Evolutionary conservation across 2,113 vertebrate genomes (phyloP).

Genomic region (Colistium nudipinnis): DNA sequence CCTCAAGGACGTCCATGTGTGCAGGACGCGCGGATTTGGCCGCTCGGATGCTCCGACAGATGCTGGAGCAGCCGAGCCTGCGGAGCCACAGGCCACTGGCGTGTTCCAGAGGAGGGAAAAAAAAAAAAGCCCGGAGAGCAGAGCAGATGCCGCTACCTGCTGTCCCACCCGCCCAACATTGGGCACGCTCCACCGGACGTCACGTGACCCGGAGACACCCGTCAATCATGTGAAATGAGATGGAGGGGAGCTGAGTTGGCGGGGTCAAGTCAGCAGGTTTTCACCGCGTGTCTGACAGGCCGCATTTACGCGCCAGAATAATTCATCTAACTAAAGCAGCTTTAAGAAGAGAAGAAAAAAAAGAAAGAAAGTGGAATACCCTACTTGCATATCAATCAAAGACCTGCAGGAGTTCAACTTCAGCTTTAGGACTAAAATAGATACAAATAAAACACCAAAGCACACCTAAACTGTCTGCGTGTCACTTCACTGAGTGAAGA

Average conservation of each 20-base stretch:
- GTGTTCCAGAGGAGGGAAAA: too few species aligned
- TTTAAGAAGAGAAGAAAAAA: slow-evolving; percentile 18
- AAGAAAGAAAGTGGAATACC: neutral
- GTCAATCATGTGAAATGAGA: slow-evolving; percentile 66
- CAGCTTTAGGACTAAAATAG: neutral
- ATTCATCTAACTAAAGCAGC: slow-evolving; percentile 33
- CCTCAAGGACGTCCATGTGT: slow-evolving; percentile 78
- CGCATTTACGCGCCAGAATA: slow-evolving; percentile 39
- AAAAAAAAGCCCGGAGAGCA: slow-evolving; percentile 77
- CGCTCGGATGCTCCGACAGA: slow-evolving; percentile 73
- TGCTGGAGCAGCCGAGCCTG: slow-evolving; percentile 78
- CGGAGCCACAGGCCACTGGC: slow-evolving; percentile 77
- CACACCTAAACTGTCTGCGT: slow-evolving; percentile 7
- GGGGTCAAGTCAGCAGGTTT: slow-evolving; percentile 29
- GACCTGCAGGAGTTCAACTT: neutral
- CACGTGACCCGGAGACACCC: slow-evolving; percentile 69
- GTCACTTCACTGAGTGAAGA: slow-evolving; percentile 11
- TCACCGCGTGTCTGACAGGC: slow-evolving; percentile 31
- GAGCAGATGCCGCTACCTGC: slow-evolving; percentile 83
- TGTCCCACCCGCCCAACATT: slow-evolving; percentile 69
- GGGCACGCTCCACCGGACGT: slow-evolving; percentile 69
- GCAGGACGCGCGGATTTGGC: slow-evolving; percentile 71
- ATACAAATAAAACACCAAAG: neutral
- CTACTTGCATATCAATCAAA: neutral
- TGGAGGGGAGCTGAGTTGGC: slow-evolving; percentile 18